Evolutionary conservation across 2,113 vertebrate species (phyloP), one percentile per base, ranked within the genome.

Genomic region (Pteruthius melanotis): DNA sequence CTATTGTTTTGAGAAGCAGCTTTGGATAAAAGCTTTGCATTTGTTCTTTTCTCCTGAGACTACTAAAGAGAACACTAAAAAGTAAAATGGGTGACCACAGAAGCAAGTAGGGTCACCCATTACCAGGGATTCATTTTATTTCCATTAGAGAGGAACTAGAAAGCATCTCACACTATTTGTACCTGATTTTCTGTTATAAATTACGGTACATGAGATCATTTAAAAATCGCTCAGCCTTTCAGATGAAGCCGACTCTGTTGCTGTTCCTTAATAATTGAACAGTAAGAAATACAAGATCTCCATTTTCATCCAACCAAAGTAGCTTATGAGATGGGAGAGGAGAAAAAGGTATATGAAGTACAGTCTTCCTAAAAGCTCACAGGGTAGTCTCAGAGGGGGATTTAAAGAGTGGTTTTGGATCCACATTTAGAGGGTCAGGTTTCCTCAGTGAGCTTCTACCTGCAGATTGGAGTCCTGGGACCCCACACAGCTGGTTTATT

Each of bases 121-220:
- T 97, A 96, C 91, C 82, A 92, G 83, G 52, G 80, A 91, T 93
- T 96, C 94, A 97, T 97, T 97, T 97, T 95, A 88, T 94, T 96
- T 96, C 96, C 93, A 92, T 97, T 97, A 97, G 79, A 94, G 47
- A 52, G 60, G 31, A 96, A 87, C 92, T 84, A 85, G 94, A 95
- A 97, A 85, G 94, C 87, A 89, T 94, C 87, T 95, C 66, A 90
- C 66, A 45, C 70, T 79, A 78, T 85, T 96, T 87, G 95, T 91
- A 95, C 96, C 83, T 92, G 91, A 80, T 97, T 92, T 97, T 94
- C 92, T 65, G 63, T 94, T 96, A 91, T 96, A 94, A 94, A 96
- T 97, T 96, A 95, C 8, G 2, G 94, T 93, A 90, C 89, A 96
- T 94, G 87, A 96, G 89, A 96, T 95, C 66, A 91, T 95, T 97